Evolutionary conservation across 2,113 vertebrate genomes (phyloP), one percentile per base, ranked within the genome.

Genomic region (Morone saxatilis): DNA sequence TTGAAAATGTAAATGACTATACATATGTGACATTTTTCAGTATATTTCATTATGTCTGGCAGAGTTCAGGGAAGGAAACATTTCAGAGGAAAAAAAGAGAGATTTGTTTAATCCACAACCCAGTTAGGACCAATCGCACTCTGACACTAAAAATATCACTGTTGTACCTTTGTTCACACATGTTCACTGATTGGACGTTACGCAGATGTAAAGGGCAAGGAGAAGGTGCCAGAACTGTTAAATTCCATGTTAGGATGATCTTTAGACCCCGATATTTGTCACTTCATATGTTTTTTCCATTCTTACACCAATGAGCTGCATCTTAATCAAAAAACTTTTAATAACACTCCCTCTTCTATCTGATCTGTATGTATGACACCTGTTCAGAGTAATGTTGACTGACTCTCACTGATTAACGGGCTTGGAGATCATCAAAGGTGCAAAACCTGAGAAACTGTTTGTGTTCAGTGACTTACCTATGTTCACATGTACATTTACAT

Each of bases 381-480:
- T 19, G 57, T 71, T 5, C 57, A 70, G 56, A 71, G 14, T 17
- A 7, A 67, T 1, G 40, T 38, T n/a, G 6, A n/a, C 45, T 4
- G 38, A 41, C 7, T 60, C 71, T 41, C 43, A 20, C 14, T 61
- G 41, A 36, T 51, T 16, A 70, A 20, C 0, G 2, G 47, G 14
- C n/a, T 16, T 0, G 14, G 38, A 51, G 36, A 77, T 65, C 38
- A 48, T 76, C 0, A 72, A 70, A 63, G 22, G 48, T 66, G 48
- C 17, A 88, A 60, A 87, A 88, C 86, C 89, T 81, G 89, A 86
- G 83, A 70, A 90, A 85, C 65, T 51, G 74, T 61, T 85, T 71
- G 54, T 36, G 84, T 80, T 82, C 61, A 87, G 77, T 83, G 76
- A 88, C 38, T 67, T 57, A 48, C 50, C 41, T 43, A 71, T 20